A percentile compares a stretch with the other conserved stretches of the same genome.
These are phyloP conservation scores for Eupsittula cactorum DNA, from an alignment of 2,113 vertebrate species.

Conservation along the genomic window DNA sequence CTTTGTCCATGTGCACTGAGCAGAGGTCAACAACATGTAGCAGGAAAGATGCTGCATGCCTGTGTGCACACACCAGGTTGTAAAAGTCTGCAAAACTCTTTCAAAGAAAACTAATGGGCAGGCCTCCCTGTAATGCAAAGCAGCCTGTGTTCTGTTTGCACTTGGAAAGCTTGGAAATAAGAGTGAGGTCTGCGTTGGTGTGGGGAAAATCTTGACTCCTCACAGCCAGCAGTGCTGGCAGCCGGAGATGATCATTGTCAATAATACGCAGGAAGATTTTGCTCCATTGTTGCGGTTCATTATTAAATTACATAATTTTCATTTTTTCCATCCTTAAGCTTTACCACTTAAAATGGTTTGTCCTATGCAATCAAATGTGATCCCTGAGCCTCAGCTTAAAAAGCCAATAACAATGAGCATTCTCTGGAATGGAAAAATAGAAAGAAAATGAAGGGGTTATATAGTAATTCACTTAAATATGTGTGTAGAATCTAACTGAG, in stretches of 20 bases:
- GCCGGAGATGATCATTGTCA: conserved; percentile 60
- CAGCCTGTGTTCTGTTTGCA: conserved; percentile 47
- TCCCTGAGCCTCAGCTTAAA: conserved; percentile 67
- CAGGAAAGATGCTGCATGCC: not conserved
- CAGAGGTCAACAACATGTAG: not conserved
- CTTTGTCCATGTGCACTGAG: not conserved
- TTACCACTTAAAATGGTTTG: conserved; percentile 73
- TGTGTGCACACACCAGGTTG: not conserved
- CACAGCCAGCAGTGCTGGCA: conserved; percentile 58
- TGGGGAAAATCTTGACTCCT: conserved; percentile 49
- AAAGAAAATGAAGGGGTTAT: conserved; percentile 43
- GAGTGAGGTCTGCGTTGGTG: conserved; percentile 33
- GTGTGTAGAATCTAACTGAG: conserved; percentile 54
- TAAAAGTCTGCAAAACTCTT: conserved; percentile 34
- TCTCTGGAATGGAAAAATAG: conserved; percentile 69
- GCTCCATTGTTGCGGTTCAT: conserved; percentile 65
- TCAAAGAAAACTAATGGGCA: conserved; percentile 39
- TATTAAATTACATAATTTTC: conserved; percentile 77
- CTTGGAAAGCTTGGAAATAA: conserved; percentile 51
- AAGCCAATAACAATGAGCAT: conserved; percentile 54
- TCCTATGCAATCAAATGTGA: conserved; percentile 75
- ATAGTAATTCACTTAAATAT: conserved; percentile 64
- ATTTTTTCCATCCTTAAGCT: conserved; percentile 72
- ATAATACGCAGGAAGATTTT: conserved; percentile 57
- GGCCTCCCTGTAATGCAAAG: conserved; percentile 46